phyloP scores from a whole-genome alignment of 2,888 invertebrate species.

The Lepidochrysops patricia region DNA sequence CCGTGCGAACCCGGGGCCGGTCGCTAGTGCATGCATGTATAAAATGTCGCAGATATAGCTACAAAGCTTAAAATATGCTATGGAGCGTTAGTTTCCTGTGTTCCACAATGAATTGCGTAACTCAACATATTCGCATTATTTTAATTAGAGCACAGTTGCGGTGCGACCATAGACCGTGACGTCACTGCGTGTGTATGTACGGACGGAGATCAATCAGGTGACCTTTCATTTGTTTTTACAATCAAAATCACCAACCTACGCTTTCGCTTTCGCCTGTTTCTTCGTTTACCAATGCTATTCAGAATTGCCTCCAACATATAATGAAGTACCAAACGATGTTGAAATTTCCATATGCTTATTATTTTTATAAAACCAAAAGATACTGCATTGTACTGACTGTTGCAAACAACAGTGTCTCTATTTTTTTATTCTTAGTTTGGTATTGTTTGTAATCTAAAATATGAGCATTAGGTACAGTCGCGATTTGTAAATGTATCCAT shows the following conservation, averaged over 20 bases:
- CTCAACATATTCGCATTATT: neutral
- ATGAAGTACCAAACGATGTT: no score
- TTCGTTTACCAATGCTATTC: neutral
- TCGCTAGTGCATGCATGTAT: no score
- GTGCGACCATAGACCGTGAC: neutral
- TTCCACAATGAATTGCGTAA: neutral
- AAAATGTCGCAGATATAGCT: no score
- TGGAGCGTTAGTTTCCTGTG: neutral
- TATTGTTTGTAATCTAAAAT: no score
- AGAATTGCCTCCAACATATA: neutral
- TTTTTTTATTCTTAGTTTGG: no score
- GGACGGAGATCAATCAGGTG: constrained; percentile 15
- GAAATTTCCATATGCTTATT: no score
- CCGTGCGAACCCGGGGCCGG: no score
- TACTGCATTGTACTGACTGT: no score
- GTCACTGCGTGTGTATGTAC: neutral
- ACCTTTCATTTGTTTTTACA: constrained; percentile 16
- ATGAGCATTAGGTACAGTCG: no score
- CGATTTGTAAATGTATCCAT: no score
- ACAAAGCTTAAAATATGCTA: neutral
- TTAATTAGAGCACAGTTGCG: neutral
- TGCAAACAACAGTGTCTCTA: no score
- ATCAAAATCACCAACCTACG: constrained; percentile 12
- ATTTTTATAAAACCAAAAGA: no score
- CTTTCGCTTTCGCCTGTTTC: neutral